These are phyloP conservation scores for Aphodius granarius DNA, from an alignment of 2,888 invertebrate species.

Conservation along the genomic window DNA sequence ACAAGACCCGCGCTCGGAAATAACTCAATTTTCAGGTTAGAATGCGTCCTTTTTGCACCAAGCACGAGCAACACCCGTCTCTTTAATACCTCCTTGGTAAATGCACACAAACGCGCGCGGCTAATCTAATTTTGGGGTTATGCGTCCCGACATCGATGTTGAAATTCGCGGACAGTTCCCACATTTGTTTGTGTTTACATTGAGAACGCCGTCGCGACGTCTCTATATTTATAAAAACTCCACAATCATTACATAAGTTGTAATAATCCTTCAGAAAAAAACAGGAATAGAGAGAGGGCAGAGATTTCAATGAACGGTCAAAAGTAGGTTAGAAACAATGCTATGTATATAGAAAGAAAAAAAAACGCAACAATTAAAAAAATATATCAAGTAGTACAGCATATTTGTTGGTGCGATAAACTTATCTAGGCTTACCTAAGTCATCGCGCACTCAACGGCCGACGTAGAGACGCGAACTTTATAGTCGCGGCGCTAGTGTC, in stretches of 20 bases:
- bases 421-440: constrained; percentile 25
- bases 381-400: background rate
- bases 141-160: background rate
- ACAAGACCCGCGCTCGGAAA: background rate
- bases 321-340: background rate
- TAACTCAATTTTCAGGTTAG: background rate
- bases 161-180: background rate
- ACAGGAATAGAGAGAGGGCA: background rate
- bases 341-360: background rate
- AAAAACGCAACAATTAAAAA: background rate
- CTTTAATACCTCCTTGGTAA: background rate
- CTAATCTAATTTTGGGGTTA: background rate
- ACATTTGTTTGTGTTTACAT: background rate
- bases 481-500: constrained; percentile 46
- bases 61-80: background rate
- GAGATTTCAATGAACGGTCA: background rate
- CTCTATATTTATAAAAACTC: background rate
- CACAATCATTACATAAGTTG: background rate
- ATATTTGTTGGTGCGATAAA: background rate
- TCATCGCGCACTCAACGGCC: constrained; percentile 29
- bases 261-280: background rate
- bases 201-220: background rate
- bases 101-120: background rate
- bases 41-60: background rate
- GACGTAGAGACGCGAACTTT: constrained; percentile 40